phyloP scores from a whole-genome alignment of 2,797 vertebrate species.

The Gallinago nigripennis region DNA sequence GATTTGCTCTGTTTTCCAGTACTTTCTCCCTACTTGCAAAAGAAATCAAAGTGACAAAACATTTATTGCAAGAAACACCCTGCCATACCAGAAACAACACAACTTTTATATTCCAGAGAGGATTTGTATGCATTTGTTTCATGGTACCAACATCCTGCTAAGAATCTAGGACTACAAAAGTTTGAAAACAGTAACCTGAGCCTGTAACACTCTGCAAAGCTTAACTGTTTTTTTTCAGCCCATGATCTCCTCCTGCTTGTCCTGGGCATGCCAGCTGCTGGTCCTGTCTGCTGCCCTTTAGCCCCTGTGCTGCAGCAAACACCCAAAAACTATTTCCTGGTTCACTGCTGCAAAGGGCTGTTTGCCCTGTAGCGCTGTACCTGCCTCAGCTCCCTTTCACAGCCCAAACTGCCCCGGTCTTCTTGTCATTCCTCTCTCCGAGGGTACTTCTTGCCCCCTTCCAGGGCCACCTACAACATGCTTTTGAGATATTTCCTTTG shows the following conservation, averaged over 20 bases:
- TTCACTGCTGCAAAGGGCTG: accelerated
- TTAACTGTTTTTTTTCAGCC: neutral
- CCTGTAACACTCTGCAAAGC: neutral
- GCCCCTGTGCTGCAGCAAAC: neutral
- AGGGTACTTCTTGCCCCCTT: neutral
- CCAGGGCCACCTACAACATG: neutral
- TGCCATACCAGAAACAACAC: neutral
- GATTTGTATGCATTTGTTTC: neutral
- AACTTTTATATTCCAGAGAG: neutral
- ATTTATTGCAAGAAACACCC: neutral
- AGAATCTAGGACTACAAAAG: accelerated
- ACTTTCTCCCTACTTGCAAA: neutral
- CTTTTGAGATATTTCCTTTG: neutral
- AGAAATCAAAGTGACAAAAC: neutral
- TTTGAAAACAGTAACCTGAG: neutral
- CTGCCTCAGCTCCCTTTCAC: neutral
- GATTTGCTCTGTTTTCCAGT: neutral
- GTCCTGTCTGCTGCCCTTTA: neutral
- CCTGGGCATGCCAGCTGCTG: neutral
- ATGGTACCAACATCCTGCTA: no score
- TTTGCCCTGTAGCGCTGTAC: neutral
- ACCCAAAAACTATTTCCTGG: neutral
- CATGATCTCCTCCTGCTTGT: neutral
- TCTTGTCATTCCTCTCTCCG: neutral
- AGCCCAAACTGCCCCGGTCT: neutral